Evolutionary conservation across 2,888 invertebrate genomes (phyloP).

Genomic region (Bunonema sp.): DNA sequence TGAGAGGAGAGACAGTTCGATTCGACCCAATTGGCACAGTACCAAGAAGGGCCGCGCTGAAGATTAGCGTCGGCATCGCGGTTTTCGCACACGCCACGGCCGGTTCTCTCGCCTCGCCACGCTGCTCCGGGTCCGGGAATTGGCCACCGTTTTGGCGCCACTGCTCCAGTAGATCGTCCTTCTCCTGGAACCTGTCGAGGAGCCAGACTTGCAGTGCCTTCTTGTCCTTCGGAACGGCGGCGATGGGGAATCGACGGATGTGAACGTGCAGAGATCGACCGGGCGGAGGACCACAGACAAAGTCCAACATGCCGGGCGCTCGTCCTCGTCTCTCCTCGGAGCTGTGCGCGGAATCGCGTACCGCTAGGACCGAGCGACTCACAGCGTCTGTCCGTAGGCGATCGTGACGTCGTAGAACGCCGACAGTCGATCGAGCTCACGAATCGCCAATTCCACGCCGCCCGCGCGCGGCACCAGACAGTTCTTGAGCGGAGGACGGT

Average conservation of each 20-base stretch:
- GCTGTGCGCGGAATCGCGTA: too few relatives aligned
- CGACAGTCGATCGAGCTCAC: constrained; percentile 16
- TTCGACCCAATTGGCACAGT: too few relatives aligned
- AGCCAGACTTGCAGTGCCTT: constrained; percentile 17
- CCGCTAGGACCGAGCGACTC: not conserved
- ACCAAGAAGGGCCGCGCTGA: constrained; percentile 16
- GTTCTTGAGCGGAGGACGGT: constrained; percentile 5
- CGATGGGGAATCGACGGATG: constrained; percentile 6
- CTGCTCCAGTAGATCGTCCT: constrained; percentile 10
- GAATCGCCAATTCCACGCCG: constrained; percentile 22
- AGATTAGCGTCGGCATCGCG: constrained; percentile 19
- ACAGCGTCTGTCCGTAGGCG: constrained; percentile 31
- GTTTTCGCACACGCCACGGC: constrained; percentile 15
- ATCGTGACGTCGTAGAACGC: constrained; percentile 36
- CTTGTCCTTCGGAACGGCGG: constrained; percentile 16
- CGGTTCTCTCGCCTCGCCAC: constrained; percentile 9
- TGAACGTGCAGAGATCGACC: constrained; percentile 11
- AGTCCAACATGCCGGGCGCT: constrained; percentile 37
- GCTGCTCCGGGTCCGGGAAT: constrained; percentile 6
- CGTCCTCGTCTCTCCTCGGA: too few relatives aligned
- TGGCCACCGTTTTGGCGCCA: constrained; percentile 4
- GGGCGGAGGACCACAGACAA: constrained; percentile 16
- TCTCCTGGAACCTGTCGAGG: constrained; percentile 15
- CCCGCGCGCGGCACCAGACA: constrained; percentile 27
- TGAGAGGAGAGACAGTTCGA: constrained; percentile 19